Conservation (phyloP, 2,113 vertebrate species). For the Chamaea fasciata region DNA sequence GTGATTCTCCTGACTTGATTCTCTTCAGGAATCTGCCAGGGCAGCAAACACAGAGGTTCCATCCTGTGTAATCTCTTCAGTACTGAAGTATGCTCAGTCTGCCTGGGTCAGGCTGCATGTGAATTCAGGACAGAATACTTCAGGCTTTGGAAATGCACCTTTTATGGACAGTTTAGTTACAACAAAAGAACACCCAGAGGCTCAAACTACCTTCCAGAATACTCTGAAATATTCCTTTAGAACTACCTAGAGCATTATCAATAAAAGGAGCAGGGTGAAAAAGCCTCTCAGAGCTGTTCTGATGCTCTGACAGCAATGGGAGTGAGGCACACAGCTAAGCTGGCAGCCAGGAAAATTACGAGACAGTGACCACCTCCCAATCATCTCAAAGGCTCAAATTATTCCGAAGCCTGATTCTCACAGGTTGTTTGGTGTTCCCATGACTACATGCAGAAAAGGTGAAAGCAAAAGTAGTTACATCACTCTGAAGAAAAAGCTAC, state of each 20-base stretch:
- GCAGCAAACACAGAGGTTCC: not conserved
- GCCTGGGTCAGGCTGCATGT: not conserved
- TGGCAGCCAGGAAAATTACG: not conserved
- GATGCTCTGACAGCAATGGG: not conserved
- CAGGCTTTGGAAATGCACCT: not conserved
- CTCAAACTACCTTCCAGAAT: not conserved
- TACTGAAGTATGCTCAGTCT: not conserved
- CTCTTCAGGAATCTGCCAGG: not conserved
- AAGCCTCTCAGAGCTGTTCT: not conserved
- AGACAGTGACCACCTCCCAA: not conserved
- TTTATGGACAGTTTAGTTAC: not conserved
- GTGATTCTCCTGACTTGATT: not conserved
- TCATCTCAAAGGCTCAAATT: not conserved
- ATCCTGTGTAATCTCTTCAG: not conserved
- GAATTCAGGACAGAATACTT: not conserved
- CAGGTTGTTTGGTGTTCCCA: slow-evolving; percentile 42
- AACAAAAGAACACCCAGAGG: not conserved
- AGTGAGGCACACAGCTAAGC: not conserved
- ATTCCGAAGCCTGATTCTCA: not conserved
- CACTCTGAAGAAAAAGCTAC: slow-evolving; percentile 20
- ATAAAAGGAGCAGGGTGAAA: not conserved
- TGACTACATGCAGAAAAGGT: slow-evolving; percentile 54
- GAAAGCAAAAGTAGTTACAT: slow-evolving; percentile 34
- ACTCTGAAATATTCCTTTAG: not conserved
- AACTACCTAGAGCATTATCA: not conserved